Base-by-base conservation (phyloP, 2,797 vertebrate genomes). In the Leuciscus waleckii region DNA sequence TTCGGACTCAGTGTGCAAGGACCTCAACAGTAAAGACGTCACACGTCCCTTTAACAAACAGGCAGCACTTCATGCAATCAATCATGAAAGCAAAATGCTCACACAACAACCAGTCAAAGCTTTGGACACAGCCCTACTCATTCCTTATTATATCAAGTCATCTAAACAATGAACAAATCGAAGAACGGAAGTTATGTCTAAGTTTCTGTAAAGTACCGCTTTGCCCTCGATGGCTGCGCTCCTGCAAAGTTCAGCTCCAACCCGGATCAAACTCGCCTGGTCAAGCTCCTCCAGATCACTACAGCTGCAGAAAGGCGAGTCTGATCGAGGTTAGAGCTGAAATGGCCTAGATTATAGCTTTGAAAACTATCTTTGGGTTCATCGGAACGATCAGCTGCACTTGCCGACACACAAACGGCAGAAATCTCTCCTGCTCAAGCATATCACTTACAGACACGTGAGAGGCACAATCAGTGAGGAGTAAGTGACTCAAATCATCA, bases 51-150 rank as follows among this genome's bases (percentile, higher is more conserved):
- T 70, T 37, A 39, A 69, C 19, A 46, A 26, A 21, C 71, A 74
- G 32, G n/a, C 13, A 58, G 75, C 54, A 61, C 75, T 77, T 39
- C 21, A 39, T 77, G 21, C 4, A 9, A 41, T n/a, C 32, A 2
- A 61, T 16, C 54, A 78, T 76, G 21, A 23, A n/a, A 76, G 74
- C 49, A 76, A 37, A 76, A 51, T 3, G 6, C 23, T 78, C 54
- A 61, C 5, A 3, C 23, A 39, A 29, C 54, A 3, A 78, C 23
- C 35, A 78, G 75, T n/a, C 35, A 61, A 78, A 61, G 8, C 7
- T 17, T 19, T 19, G 35, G 37, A 29, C 51, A 58, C 14, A 41
- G 4, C 3, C 51, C 13, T n/a, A 56, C 35, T 39, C 8, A 8
- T 19, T 10, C 26, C 29, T 11, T 19, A 61, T 39, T 7, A 14